These are phyloP conservation scores for Tragelaphus scriptus DNA, from an alignment of 2,113 vertebrate species.

Conservation along the genomic window DNA sequence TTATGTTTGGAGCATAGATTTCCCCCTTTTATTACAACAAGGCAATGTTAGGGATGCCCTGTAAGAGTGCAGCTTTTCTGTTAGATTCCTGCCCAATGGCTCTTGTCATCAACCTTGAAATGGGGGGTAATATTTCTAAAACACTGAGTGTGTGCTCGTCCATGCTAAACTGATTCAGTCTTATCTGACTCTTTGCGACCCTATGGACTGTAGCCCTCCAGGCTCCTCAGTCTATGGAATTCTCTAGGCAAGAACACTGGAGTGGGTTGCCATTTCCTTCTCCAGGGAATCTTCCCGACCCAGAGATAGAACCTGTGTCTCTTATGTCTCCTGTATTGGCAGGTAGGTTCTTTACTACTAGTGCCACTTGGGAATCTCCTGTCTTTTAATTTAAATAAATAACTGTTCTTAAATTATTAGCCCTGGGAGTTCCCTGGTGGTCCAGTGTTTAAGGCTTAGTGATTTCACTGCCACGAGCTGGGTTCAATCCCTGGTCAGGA, in stretches of 20 bases:
- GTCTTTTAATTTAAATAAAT: slow-evolving; percentile 3
- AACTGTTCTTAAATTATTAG: background rate
- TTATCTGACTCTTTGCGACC: background rate
- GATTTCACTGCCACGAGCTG: background rate
- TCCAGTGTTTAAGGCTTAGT: background rate
- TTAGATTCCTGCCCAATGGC: background rate
- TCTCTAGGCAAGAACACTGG: background rate
- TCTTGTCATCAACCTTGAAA: background rate
- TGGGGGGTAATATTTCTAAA: background rate
- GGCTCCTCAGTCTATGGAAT: background rate
- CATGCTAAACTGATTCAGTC: background rate
- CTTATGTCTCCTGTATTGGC: background rate
- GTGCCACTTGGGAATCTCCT: background rate
- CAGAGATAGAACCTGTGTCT: background rate
- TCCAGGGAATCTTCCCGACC: background rate
- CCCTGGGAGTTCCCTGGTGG: background rate
- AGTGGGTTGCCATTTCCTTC: background rate
- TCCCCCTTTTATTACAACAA: background rate
- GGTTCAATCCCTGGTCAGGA: background rate
- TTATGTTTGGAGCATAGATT: background rate
- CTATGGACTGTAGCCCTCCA: background rate
- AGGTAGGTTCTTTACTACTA: background rate
- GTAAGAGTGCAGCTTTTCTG: background rate
- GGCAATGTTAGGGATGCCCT: no score
- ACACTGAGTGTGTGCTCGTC: background rate